phyloP scores from a whole-genome alignment of 2,113 vertebrate genomes.

The Pseudopodoces humilis region DNA sequence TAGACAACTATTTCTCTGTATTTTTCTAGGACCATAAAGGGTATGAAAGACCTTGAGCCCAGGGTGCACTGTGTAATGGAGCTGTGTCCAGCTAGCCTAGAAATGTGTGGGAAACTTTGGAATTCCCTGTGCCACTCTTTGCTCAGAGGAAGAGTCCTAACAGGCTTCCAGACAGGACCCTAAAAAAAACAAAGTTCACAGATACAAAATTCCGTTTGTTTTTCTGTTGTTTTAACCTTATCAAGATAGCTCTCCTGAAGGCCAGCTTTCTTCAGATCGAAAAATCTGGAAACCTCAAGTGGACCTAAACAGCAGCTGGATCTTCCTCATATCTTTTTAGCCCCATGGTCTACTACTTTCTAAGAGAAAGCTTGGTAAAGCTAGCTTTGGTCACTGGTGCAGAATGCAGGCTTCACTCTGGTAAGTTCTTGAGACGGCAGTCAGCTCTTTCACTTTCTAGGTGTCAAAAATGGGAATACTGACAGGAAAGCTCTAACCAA shows the following conservation, averaged over 20 bases:
- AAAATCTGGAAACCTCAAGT: background rate
- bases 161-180: background rate
- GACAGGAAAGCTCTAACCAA: background rate
- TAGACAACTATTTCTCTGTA: background rate
- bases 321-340: background rate
- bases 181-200: background rate
- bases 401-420: background rate
- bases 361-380: background rate
- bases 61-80: fast-evolving
- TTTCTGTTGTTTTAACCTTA: background rate
- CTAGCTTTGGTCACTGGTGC: background rate
- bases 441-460: background rate
- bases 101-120: background rate
- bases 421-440: background rate
- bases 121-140: background rate
- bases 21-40: background rate
- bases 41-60: background rate
- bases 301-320: background rate
- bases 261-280: background rate
- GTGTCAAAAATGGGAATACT: background rate
- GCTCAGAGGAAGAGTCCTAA: background rate
- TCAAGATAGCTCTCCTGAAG: background rate
- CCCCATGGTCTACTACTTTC: fast-evolving
- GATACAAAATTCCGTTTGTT: background rate
- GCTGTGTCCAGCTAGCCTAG: background rate